Evolutionary conservation across 2,888 invertebrate genomes (phyloP).

Genomic region (Drosophila colorata): DNA sequence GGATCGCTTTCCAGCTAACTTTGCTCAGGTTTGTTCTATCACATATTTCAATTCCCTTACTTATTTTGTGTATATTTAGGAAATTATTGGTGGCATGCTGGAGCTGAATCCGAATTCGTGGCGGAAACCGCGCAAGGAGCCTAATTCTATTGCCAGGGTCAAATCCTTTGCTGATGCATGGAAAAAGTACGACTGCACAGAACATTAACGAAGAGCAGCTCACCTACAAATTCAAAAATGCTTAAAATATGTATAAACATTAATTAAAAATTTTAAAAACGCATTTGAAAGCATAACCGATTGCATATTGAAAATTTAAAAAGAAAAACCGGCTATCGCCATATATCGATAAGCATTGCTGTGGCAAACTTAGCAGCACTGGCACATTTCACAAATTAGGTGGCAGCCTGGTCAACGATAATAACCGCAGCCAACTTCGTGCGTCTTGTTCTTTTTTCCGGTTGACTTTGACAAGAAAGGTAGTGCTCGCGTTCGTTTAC

Average conservation of each 20-base stretch:
- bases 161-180: slow-evolving; percentile 90
- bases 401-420: slow-evolving; percentile 39
- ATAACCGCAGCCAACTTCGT: slow-evolving; percentile 81
- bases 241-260: background rate
- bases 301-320: background rate
- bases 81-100: slow-evolving; percentile 97
- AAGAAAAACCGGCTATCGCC: background rate
- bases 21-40: slow-evolving; percentile 90
- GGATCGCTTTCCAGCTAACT: slow-evolving; percentile 92
- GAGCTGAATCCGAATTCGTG: slow-evolving; percentile 94
- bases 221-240: background rate
- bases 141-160: slow-evolving; percentile 86
- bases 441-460: slow-evolving; percentile 84
- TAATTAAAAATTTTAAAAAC: background rate
- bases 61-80: slow-evolving; percentile 85
- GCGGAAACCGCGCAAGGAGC: slow-evolving; percentile 92
- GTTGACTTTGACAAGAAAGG: slow-evolving; percentile 84
- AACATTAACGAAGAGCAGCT: slow-evolving; percentile 7
- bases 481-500: slow-evolving; percentile 72
- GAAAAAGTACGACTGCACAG: slow-evolving; percentile 88
- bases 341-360: slow-evolving; percentile 17
- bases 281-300: background rate
- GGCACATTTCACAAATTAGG: background rate
- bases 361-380: slow-evolving; percentile 17
- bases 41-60: background rate